A percentile compares a stretch with the other conserved stretches of the same genome.
Evolutionary conservation across 2,888 invertebrate species (phyloP).

Genomic region (Alviniconcha strummeri): DNA sequence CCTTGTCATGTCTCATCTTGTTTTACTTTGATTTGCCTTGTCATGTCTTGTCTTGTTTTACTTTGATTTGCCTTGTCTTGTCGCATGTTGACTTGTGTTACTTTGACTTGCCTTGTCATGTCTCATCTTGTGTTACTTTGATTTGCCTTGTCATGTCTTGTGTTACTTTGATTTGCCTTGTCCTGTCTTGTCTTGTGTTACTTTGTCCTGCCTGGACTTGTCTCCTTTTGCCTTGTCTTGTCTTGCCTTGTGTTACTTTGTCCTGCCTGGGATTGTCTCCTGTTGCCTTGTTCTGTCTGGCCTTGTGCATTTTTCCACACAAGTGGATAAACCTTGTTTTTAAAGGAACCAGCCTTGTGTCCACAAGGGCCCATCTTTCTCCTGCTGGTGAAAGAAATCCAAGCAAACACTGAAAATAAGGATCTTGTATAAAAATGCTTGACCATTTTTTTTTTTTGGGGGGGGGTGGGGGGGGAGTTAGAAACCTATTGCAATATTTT

Average conservation of each 20-base stretch:
- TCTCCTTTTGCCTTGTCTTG: constrained; percentile 4
- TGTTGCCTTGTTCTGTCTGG: not conserved
- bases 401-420: no score
- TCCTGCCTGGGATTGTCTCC: not conserved
- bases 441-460: no score
- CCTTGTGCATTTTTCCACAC: no score
- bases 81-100: not conserved
- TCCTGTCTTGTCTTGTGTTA: not conserved
- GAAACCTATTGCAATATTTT: no score
- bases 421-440: no score
- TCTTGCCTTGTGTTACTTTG: constrained; percentile 5
- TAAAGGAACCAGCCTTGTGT: no score
- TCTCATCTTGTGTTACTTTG: constrained; percentile 2
- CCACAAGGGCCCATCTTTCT: no score
- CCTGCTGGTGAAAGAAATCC: no score
- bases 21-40: not conserved
- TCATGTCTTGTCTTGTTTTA: constrained; percentile 1
- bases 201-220: not conserved
- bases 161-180: not conserved
- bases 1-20: not conserved
- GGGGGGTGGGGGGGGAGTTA: no score
- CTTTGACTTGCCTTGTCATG: constrained; percentile 10
- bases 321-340: no score
- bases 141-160: constrained; percentile 2
- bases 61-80: constrained; percentile 3